Evolutionary conservation across 2,113 vertebrate genomes (phyloP).

Genomic region (Pimephales promelas): DNA sequence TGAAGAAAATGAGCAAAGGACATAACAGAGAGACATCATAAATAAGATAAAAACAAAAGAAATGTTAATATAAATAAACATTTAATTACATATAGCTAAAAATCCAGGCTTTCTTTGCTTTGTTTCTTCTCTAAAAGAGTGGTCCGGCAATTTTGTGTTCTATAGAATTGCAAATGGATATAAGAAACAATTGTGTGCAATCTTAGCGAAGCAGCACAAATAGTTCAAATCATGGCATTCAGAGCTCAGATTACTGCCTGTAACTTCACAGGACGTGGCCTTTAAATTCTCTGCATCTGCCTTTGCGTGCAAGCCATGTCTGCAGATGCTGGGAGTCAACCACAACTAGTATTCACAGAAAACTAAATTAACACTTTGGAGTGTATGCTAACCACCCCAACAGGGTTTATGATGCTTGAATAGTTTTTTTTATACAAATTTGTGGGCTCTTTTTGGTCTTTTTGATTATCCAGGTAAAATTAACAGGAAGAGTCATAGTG

Average conservation of each 20-base stretch:
- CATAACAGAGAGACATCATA: background rate
- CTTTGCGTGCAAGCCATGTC: constrained; percentile 61
- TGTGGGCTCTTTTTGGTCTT: constrained; percentile 62
- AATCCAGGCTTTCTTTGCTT: background rate
- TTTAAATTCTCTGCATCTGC: constrained; percentile 55
- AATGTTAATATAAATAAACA: background rate
- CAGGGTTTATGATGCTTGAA: constrained; percentile 69
- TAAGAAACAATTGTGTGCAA: background rate
- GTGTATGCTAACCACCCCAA: constrained; percentile 65
- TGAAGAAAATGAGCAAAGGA: background rate
- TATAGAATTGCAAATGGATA: background rate
- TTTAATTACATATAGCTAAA: background rate
- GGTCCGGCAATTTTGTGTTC: background rate
- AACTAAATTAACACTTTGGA: constrained; percentile 71
- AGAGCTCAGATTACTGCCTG: background rate
- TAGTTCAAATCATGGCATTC: constrained; percentile 3
- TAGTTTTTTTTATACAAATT: constrained; percentile 65
- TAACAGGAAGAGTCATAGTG: constrained; percentile 67
- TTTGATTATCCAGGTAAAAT: constrained; percentile 74
- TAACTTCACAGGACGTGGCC: constrained; percentile 43
- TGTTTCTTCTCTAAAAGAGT: background rate
- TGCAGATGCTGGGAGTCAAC: constrained; percentile 63
- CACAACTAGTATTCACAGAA: constrained; percentile 70
- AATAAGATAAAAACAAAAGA: background rate
- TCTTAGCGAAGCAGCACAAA: background rate